Percentiles rank a stretch among this genome's conserved stretches.
Evolutionary conservation across 2,797 vertebrate species (phyloP).

Genomic region (Arrhamphus sclerolepis): DNA sequence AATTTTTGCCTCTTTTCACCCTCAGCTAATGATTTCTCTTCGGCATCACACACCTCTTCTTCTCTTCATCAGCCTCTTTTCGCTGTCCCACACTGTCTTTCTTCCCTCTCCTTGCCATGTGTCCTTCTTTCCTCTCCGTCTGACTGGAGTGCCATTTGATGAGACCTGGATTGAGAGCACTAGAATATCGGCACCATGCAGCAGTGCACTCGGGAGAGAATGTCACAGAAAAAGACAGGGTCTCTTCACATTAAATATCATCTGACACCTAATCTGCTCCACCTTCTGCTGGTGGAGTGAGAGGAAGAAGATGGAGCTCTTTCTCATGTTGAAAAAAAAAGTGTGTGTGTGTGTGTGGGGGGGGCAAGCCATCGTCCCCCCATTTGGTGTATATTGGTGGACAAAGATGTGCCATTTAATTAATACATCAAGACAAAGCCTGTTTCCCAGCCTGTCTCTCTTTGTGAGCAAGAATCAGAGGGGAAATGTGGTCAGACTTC

Average conservation of each 20-base stretch:
- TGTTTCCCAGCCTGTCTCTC: constrained; percentile 24
- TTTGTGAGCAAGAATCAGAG: constrained; percentile 27
- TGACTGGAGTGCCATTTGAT: constrained; percentile 69
- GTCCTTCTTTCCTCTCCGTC: constrained; percentile 32
- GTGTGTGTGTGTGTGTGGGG: too few species aligned
- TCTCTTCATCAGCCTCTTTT: constrained; percentile 27
- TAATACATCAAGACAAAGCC: constrained; percentile 67
- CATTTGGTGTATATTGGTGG: constrained; percentile 29
- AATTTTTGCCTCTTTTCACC: constrained; percentile 17
- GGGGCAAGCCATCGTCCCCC: constrained; percentile 2
- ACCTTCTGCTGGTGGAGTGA: constrained; percentile 68
- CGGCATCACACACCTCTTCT: constrained; percentile 24
- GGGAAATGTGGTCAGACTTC: constrained; percentile 36
- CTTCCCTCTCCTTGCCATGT: constrained; percentile 45
- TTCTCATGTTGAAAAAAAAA: constrained; percentile 24
- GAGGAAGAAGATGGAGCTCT: constrained; percentile 50
- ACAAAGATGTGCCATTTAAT: constrained; percentile 44
- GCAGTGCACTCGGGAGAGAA: constrained; percentile 67
- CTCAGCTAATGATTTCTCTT: constrained; percentile 46
- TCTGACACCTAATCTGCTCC: constrained; percentile 77
- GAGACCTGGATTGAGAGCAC: constrained; percentile 71
- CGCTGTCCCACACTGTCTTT: constrained; percentile 46
- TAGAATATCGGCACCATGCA: constrained; percentile 65
- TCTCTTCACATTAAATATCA: constrained; percentile 78
- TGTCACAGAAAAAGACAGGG: constrained; percentile 71